Evolutionary conservation across 2,888 invertebrate species (phyloP).

Genomic region (Dryococelus australis): DNA sequence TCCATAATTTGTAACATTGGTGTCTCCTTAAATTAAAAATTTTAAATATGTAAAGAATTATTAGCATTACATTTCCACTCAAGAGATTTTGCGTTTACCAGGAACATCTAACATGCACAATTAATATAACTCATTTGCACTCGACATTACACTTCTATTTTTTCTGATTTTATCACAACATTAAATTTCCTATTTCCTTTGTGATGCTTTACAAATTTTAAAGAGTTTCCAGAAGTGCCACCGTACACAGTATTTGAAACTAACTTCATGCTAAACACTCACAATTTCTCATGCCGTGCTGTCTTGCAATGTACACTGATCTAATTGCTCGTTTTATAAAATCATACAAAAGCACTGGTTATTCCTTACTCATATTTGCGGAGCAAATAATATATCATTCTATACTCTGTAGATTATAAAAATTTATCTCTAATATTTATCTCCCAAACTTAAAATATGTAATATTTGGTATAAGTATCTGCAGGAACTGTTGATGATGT

Average conservation of each 20-base stretch:
- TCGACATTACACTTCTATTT: neutral
- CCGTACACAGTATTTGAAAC: neutral
- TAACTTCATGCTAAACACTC: neutral
- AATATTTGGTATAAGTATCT: slow-evolving; percentile 48
- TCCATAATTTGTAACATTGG: neutral
- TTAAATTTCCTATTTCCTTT: neutral
- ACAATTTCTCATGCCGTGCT: neutral
- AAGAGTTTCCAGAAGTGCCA: neutral
- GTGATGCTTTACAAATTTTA: neutral
- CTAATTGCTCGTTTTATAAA: neutral
- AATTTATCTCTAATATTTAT: slow-evolving; percentile 39
- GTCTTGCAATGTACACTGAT: neutral
- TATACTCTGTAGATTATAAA: slow-evolving; percentile 39
- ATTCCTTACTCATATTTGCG: neutral
- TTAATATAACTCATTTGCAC: neutral
- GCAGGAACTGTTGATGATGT: slow-evolving; percentile 47
- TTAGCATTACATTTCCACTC: neutral
- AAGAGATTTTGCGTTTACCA: neutral
- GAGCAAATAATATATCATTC: slow-evolving; percentile 27
- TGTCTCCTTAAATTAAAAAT: neutral
- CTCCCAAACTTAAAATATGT: slow-evolving; percentile 45
- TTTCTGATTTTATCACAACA: slow-evolving; percentile 10
- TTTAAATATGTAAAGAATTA: neutral
- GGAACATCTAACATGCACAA: neutral
- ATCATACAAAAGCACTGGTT: slow-evolving; percentile 5